Percentiles rank a stretch among this genome's conserved stretches.
These are phyloP conservation scores for Herpailurus yagouaroundi DNA, from an alignment of 2,113 vertebrate species.

Conservation along the genomic window DNA sequence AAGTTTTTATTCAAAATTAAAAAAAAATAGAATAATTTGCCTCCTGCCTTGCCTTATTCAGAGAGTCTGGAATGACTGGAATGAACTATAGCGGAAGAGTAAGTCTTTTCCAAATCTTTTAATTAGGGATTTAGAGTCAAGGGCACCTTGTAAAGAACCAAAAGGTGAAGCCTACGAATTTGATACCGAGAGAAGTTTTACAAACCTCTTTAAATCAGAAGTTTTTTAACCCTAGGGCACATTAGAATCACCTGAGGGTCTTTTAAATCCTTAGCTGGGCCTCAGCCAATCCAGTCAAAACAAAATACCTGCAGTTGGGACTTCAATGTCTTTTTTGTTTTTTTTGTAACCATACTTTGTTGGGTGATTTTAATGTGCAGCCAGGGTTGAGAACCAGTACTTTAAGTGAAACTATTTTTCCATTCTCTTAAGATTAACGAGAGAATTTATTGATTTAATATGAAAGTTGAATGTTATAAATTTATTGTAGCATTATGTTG, in stretches of 20 bases:
- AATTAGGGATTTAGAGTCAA: background rate
- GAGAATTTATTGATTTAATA: constrained; percentile 40
- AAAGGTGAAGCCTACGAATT: background rate
- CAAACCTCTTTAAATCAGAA: background rate
- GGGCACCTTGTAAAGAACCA: background rate
- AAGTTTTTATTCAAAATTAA: background rate
- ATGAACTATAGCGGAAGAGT: background rate
- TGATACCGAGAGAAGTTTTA: background rate
- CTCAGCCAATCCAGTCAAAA: background rate
- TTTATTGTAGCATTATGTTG: constrained; percentile 96
- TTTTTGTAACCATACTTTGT: background rate
- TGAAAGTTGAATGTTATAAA: constrained; percentile 78
- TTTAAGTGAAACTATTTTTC: constrained; percentile 17
- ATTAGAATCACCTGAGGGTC: background rate
- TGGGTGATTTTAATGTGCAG: background rate
- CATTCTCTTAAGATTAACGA: constrained; percentile 15
- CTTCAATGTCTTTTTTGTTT: constrained; percentile 1
- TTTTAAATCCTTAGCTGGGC: background rate
- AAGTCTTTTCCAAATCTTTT: background rate
- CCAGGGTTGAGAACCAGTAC: background rate
- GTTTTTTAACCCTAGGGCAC: background rate
- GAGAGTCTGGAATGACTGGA: background rate
- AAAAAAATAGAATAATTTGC: background rate
- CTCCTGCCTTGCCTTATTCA: background rate
- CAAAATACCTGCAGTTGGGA: background rate